A percentile compares a stretch with the other conserved stretches of the same genome.
These are phyloP conservation scores for Diacarnus erythraeanus DNA, from an alignment of 37 sponge, comb jelly and placozoan species.

Conservation along the genomic window DNA sequence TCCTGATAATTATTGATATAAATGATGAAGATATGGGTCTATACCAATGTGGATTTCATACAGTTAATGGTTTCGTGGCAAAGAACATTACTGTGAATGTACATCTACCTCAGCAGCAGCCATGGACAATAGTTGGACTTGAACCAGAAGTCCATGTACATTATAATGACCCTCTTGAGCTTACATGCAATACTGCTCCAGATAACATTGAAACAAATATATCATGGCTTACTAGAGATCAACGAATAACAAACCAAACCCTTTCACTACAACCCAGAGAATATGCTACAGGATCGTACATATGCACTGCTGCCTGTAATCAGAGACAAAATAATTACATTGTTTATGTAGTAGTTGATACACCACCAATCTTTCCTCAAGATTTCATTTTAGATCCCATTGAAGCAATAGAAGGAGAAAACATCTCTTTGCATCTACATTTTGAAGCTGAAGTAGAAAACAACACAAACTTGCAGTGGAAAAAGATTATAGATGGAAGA, in stretches of 20 bases:
- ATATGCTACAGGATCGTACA: no score
- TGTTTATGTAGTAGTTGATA: background rate
- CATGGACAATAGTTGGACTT: background rate
- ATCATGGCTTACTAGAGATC: no score
- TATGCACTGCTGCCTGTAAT: no score
- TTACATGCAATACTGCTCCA: constrained; percentile 3
- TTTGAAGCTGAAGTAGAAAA: no score
- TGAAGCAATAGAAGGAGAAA: background rate
- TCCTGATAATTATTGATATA: background rate
- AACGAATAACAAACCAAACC: no score
- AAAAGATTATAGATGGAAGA: constrained; percentile 13
- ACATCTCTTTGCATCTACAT: background rate
- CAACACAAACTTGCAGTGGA: no score
- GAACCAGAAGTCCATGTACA: background rate
- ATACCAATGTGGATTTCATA: constrained; percentile 1
- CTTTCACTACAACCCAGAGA: no score
- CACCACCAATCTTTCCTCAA: background rate
- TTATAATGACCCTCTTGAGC: background rate
- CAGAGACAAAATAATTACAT: background rate
- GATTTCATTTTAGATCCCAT: no score
- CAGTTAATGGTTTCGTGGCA: background rate
- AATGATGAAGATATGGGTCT: background rate
- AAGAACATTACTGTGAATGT: background rate
- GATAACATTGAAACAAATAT: background rate
- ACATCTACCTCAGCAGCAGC: background rate